A percentile compares a stretch with the other conserved stretches of the same genome.
Evolutionary conservation across 1,140 invertebrate species (phyloP).

Genomic region (Polypedilum vanderplanki): DNA sequence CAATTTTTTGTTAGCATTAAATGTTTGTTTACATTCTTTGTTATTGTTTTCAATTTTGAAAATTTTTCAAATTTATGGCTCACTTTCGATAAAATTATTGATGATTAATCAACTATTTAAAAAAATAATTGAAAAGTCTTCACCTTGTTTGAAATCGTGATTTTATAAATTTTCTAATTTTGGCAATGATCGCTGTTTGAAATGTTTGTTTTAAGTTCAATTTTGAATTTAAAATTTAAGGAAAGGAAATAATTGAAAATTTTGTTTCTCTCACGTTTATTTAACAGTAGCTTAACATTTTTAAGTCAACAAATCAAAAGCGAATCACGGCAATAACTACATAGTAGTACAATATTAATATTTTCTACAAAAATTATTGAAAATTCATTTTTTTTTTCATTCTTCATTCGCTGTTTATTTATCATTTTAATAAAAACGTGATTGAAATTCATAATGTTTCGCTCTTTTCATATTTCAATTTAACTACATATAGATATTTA

Average conservation of each 20-base stretch:
- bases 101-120: no score
- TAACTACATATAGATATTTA: neutral
- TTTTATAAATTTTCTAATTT: no score
- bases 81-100: no score
- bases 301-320: neutral
- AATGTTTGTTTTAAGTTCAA: no score
- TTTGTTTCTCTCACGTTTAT: neutral
- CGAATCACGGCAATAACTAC: neutral
- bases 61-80: no score
- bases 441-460: neutral
- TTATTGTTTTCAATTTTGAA: no score
- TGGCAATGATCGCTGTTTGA: no score
- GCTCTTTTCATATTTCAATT: neutral
- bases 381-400: slow-evolving; percentile 2
- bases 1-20: no score
- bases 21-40: no score
- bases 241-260: neutral
- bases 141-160: no score
- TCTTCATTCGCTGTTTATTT: slow-evolving; percentile 16
- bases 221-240: neutral
- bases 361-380: slow-evolving; percentile 1
- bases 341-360: slow-evolving; percentile 15
- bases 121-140: no score
- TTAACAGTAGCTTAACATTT: neutral
- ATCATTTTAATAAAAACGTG: slow-evolving; percentile 26